A percentile compares a stretch with the other conserved stretches of the same genome.
phyloP scores from a whole-genome alignment of 1,140 invertebrate genomes.

The Rhynchophorus ferrugineus region DNA sequence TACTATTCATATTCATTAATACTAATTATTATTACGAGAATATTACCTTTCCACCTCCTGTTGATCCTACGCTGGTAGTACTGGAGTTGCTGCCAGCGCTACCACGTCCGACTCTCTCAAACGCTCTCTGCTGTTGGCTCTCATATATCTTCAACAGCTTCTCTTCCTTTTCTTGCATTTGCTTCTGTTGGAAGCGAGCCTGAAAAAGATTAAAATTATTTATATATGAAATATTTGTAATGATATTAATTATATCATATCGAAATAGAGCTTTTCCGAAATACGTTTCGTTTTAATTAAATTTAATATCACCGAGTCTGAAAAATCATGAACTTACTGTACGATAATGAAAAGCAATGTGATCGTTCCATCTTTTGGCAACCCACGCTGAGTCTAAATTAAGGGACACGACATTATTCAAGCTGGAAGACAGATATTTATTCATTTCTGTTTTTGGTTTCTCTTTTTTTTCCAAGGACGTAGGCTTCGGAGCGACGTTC shows the following conservation, averaged over 20 bases:
- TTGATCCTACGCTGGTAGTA: constrained; percentile 21
- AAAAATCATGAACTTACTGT: constrained; percentile 6
- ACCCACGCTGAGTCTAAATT: constrained; percentile 50
- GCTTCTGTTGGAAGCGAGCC: constrained; percentile 66
- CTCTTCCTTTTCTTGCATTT: constrained; percentile 63
- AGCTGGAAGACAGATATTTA: constrained; percentile 32
- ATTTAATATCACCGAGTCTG: background rate
- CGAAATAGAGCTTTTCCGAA: background rate
- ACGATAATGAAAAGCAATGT: constrained; percentile 23
- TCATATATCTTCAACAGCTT: constrained; percentile 63
- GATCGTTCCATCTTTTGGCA: constrained; percentile 42
- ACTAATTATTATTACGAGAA: background rate
- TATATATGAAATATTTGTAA: too few species aligned
- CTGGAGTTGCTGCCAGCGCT: constrained; percentile 49
- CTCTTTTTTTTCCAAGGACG: background rate
- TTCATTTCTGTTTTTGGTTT: constrained; percentile 19
- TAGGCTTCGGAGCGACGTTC: background rate
- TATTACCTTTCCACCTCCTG: constrained; percentile 38
- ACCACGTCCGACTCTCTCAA: constrained; percentile 54
- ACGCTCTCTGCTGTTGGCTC: constrained; percentile 58
- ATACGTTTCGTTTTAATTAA: background rate
- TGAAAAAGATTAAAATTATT: constrained; percentile 36
- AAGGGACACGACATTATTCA: constrained; percentile 41
- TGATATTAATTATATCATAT: background rate
- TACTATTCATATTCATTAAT: background rate